Conservation (phyloP, 2,797 vertebrate genomes). For the Buceros bicornis region DNA sequence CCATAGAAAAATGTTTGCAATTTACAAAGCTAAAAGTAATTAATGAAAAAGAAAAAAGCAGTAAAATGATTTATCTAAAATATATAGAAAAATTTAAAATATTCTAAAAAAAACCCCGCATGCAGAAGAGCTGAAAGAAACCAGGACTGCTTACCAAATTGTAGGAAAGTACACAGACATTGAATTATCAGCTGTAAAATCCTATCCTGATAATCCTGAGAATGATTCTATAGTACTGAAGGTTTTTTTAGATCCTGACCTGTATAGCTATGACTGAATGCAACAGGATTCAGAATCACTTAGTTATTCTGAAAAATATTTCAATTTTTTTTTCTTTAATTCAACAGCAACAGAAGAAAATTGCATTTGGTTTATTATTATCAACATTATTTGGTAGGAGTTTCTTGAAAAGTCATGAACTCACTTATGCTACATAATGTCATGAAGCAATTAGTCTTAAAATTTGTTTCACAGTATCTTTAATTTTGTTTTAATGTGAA, state of each 20-base stretch:
- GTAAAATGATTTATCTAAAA: not conserved
- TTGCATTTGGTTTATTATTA: not conserved
- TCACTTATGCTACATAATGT: not conserved
- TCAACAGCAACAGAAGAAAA: not conserved
- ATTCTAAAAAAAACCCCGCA: fast-evolving
- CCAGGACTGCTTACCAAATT: not conserved
- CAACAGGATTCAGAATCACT: not conserved
- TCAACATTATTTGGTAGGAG: not conserved
- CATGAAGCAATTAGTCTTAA: not conserved
- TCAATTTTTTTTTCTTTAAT: not conserved
- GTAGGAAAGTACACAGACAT: not conserved
- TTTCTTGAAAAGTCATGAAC: not conserved
- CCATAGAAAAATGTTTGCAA: not conserved
- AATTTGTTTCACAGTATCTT: not conserved
- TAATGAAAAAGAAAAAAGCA: not conserved
- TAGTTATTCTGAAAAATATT: not conserved
- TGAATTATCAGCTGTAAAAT: not conserved
- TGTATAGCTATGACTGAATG: not conserved
- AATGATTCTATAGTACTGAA: not conserved
- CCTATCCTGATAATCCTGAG: not conserved
- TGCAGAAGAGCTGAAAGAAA: not conserved
- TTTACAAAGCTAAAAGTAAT: not conserved
- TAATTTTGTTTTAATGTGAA: not conserved
- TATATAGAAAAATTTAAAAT: not conserved
- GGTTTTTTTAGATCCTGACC: not conserved